phyloP scores from a whole-genome alignment of 2,797 vertebrate genomes.

The Adrianichthys oophorus region DNA sequence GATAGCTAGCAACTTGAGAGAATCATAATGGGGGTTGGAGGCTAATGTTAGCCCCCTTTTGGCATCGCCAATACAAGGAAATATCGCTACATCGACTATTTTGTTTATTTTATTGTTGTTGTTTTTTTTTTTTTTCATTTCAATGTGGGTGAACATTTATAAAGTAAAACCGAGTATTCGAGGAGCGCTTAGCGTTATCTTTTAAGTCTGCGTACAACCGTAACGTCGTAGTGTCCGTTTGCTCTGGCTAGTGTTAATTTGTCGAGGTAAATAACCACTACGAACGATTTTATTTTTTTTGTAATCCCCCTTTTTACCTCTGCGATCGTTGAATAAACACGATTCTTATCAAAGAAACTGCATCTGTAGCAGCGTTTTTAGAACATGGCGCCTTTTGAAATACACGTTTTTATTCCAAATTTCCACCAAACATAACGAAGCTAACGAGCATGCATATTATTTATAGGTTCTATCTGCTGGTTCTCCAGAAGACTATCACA shows the following conservation, averaged over 20 bases:
- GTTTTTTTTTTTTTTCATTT: too few relatives aligned
- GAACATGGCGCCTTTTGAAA: too few relatives aligned
- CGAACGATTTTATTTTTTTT: not conserved
- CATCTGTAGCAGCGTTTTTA: too few relatives aligned
- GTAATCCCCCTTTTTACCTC: not conserved
- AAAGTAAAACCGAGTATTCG: not conserved
- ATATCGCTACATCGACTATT: constrained; percentile 14
- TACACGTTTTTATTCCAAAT: not conserved
- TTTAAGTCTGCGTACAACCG: not conserved
- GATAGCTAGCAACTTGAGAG: constrained; percentile 61
- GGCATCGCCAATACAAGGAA: constrained; percentile 38
- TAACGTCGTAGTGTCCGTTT: constrained; percentile 6
- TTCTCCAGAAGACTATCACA: constrained; percentile 32
- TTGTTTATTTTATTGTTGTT: too few relatives aligned
- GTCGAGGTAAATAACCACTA: constrained; percentile 2
- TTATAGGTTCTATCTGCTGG: constrained; percentile 10
- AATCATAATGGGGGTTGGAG: constrained; percentile 67
- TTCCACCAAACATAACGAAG: not conserved
- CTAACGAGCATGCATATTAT: constrained; percentile 14
- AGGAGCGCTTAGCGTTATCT: not conserved
- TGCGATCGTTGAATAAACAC: not conserved
- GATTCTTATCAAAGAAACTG: not conserved
- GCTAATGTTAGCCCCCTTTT: constrained; percentile 53
- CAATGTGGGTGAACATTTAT: too few relatives aligned
- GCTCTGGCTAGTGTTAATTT: constrained; percentile 14